Base-by-base conservation (phyloP, 2,113 vertebrate genomes). In the Colistium nudipinnis region DNA sequence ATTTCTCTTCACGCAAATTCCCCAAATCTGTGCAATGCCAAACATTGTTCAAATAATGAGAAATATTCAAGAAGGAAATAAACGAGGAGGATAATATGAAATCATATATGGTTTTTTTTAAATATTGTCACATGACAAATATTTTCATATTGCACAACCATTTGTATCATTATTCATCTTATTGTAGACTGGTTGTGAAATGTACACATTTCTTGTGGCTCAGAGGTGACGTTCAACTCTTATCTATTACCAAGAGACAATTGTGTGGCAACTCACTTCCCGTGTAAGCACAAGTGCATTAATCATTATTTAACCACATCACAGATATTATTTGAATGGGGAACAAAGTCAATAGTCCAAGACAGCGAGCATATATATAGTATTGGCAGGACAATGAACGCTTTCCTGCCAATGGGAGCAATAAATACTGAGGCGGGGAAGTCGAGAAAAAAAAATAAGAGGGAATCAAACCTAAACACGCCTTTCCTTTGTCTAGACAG, bases 291-390 rank as follows among this genome's bases (percentile, higher is more conserved):
- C 6, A n/a, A 8, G 25, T 13, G 47, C 53, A 54, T 80, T 70
- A 82, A n/a, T 86, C 74, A 72, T 43, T 77, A 24, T 56, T 27
- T 57, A 56, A 83, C 45, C 19, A 48, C 61, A 67, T 51, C 22
- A n/a, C n/a, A 47, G 13, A 13, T 36, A 14, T 41, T 45, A 17
- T 44, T 36, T 47, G 11, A 53, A 59, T 65, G 51, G 51, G 31
- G 66, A 55, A 13, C 59, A 74, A 65, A n/a, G 84, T 81, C 73
- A 69, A 67, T 28, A 81, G 62, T 79, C 44, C 64, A 71, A 4
- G 13, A 31, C 19, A 38, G n/a, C n/a, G 30, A 41, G 36, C 30
- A 60, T 69, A 69, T 25, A 20, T 57, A 17, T n/a, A 27, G 6
- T 2, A 8, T 25, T 41, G 36, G 20, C 3, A 17, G 17, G 7